Percentiles rank a stretch among this genome's conserved stretches.
Evolutionary conservation across 35 echinoderm and acorn worm genomes (phyloP).

Genomic region (Lytechinus variegatus): DNA sequence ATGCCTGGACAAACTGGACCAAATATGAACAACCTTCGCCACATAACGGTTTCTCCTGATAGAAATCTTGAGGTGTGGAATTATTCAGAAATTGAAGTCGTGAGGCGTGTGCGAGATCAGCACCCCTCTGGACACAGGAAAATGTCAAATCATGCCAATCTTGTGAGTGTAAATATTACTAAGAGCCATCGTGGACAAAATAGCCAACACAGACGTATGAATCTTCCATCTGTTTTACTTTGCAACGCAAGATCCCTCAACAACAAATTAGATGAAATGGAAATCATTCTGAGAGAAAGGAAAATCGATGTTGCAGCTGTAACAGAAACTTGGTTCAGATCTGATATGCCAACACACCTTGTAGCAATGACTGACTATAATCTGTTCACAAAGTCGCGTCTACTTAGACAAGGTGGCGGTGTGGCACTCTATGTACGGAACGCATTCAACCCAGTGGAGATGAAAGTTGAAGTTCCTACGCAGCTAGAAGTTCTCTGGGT

Average conservation of each 20-base stretch:
- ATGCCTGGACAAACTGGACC: slow-evolving; percentile 2
- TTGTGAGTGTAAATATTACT: not conserved
- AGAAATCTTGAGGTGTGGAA: not conserved
- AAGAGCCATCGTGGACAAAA: not conserved
- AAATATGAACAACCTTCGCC: slow-evolving; percentile 40
- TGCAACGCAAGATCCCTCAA: slow-evolving; percentile 39
- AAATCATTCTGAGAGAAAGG: slow-evolving; percentile 37
- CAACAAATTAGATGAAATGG: slow-evolving; percentile 48
- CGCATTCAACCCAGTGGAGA: not conserved
- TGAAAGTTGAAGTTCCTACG: slow-evolving; percentile 24
- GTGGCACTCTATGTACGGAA: slow-evolving; percentile 56
- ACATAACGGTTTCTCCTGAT: not conserved
- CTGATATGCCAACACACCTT: slow-evolving; percentile 23
- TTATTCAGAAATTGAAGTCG: slow-evolving; percentile 26
- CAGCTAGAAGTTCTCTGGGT: slow-evolving; percentile 60
- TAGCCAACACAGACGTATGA: not conserved
- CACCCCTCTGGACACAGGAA: not conserved
- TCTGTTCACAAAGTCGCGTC: slow-evolving; percentile 52
- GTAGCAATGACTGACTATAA: not conserved
- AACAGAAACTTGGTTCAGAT: slow-evolving; percentile 38
- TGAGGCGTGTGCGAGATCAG: not conserved
- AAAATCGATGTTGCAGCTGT: slow-evolving; percentile 30
- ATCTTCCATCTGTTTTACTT: not conserved
- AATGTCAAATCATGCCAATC: not conserved
- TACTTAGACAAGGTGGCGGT: slow-evolving; percentile 42